Conservation (phyloP, 1,140 invertebrate genomes). For the Zaprionus vittiger region DNA sequence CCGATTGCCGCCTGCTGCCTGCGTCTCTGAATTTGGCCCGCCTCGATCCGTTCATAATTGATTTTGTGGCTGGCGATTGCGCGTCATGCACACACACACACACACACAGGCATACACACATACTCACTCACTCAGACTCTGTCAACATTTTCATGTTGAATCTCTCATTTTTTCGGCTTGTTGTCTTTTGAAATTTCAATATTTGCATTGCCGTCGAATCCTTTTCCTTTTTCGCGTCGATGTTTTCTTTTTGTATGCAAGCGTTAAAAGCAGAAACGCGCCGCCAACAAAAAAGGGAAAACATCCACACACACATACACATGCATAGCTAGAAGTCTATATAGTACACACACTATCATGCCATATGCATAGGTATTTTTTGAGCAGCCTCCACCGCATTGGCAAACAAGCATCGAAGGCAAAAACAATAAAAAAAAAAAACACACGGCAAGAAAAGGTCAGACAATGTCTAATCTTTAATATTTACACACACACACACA, state of each 20-base stretch:
- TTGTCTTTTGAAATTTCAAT: slow-evolving; percentile 57
- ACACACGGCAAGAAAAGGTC: slow-evolving; percentile 35
- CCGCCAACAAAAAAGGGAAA: slow-evolving; percentile 50
- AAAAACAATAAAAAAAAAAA: slow-evolving; percentile 43
- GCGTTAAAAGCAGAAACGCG: slow-evolving; percentile 52
- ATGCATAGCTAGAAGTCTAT: slow-evolving; percentile 8
- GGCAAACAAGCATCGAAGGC: slow-evolving; percentile 66
- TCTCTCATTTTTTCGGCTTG: slow-evolving; percentile 22
- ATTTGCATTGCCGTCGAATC: slow-evolving; percentile 75
- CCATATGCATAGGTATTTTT: neutral
- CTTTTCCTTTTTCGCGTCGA: slow-evolving; percentile 43
- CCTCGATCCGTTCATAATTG: slow-evolving; percentile 77
- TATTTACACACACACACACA: slow-evolving; percentile 58
- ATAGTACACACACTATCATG: neutral
- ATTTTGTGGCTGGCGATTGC: slow-evolving; percentile 79
- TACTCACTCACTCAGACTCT: slow-evolving; percentile 12
- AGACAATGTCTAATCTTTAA: slow-evolving; percentile 61
- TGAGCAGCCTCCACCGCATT: slow-evolving; percentile 64
- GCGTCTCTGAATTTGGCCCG: slow-evolving; percentile 8
- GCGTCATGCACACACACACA: slow-evolving; percentile 29
- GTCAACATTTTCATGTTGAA: slow-evolving; percentile 26
- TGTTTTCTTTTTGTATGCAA: slow-evolving; percentile 33
- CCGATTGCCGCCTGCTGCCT: neutral
- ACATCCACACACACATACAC: neutral
- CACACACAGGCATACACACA: slow-evolving; percentile 9